Conservation (phyloP, 2,113 vertebrate species). For the Zeus faber region DNA sequence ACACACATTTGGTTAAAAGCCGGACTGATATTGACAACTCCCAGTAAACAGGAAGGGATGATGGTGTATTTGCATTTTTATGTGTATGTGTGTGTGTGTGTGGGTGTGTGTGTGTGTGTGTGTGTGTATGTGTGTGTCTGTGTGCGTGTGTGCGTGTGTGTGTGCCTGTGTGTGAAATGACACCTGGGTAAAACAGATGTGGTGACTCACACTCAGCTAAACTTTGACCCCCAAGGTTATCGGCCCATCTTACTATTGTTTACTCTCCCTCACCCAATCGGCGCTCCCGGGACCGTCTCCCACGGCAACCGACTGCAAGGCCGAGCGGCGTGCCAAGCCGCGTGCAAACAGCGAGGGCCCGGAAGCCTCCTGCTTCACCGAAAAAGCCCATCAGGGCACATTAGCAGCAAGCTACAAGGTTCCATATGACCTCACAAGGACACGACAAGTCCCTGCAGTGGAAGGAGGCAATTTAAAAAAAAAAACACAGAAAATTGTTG, state of each 20-base stretch:
- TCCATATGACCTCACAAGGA: slow-evolving; percentile 21
- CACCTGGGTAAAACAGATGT: neutral
- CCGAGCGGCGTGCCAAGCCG: slow-evolving; percentile 32
- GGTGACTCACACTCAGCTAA: slow-evolving; percentile 19
- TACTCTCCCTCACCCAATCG: slow-evolving; percentile 50
- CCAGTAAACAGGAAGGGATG: no score
- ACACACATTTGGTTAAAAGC: neutral
- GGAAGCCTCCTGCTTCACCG: slow-evolving; percentile 28
- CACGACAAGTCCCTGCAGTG: neutral
- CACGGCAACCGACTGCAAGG: slow-evolving; percentile 25
- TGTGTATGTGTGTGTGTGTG: neutral
- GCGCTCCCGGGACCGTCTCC: slow-evolving; percentile 41
- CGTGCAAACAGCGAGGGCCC: slow-evolving; percentile 8
- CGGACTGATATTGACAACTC: neutral
- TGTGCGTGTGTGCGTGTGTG: neutral
- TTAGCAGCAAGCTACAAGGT: slow-evolving; percentile 20
- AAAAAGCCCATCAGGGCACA: slow-evolving; percentile 28
- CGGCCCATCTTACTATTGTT: slow-evolving; percentile 47
- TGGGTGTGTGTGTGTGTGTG: neutral
- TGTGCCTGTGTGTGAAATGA: slow-evolving; percentile 3
- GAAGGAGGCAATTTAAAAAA: neutral
- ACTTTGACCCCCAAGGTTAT: slow-evolving; percentile 33
- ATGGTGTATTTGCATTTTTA: no score
- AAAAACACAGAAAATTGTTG: neutral
- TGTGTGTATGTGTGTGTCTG: neutral